Percentiles rank a stretch among this genome's conserved stretches.
phyloP scores from a whole-genome alignment of 2,888 invertebrate species.

The Stenodera caucasica region DNA sequence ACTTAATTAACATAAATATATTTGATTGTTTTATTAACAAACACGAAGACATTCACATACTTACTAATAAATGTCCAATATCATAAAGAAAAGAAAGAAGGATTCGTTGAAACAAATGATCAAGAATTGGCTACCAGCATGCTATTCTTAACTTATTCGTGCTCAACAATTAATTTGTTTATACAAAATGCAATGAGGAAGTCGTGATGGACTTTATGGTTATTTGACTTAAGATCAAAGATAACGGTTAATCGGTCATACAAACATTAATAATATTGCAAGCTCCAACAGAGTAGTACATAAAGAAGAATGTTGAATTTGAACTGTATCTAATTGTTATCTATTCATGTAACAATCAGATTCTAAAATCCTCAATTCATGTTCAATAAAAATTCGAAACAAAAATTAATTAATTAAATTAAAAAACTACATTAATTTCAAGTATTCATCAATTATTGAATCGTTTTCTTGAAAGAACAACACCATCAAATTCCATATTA shows the following conservation, averaged over 20 bases:
- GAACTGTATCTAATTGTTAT: neutral
- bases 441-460: too few relatives aligned
- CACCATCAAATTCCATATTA: too few relatives aligned
- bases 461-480: too few relatives aligned
- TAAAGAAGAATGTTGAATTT: neutral
- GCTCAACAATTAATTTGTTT: slow-evolving; percentile 28
- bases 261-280: slow-evolving; percentile 1
- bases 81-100: too few relatives aligned
- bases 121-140: neutral
- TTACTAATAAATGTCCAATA: too few relatives aligned
- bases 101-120: neutral
- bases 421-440: too few relatives aligned
- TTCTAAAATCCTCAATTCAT: too few relatives aligned
- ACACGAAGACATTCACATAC: too few relatives aligned
- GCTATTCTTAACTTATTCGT: slow-evolving; percentile 9
- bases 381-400: too few relatives aligned
- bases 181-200: slow-evolving; percentile 27
- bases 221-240: slow-evolving; percentile 9
- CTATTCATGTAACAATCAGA: neutral
- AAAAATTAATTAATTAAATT: too few relatives aligned
- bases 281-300: neutral
- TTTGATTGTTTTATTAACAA: neutral
- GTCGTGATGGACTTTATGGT: slow-evolving; percentile 20
- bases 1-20: neutral
- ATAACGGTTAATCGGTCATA: slow-evolving; percentile 12